Conservation (phyloP, 2,888 invertebrate species). For the Anticlea derivata region DNA sequence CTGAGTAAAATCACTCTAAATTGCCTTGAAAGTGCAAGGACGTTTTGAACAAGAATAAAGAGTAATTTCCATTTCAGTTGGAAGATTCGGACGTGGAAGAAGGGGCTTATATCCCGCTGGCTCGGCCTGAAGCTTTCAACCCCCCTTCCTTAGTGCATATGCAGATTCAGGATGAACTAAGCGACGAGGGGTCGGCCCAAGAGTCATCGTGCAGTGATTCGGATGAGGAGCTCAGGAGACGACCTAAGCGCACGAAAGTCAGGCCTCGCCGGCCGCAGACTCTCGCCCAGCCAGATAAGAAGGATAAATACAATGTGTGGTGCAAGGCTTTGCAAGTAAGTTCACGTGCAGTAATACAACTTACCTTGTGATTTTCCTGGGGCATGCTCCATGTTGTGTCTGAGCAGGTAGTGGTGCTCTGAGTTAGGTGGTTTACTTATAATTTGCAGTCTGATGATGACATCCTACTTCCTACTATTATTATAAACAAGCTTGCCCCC, state of each 20-base stretch:
- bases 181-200: constrained; percentile 80
- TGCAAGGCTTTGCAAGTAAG: constrained; percentile 80
- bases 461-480: too few species aligned
- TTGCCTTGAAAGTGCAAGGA: constrained; percentile 12
- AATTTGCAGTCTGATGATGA: too few species aligned
- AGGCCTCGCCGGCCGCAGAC: constrained; percentile 59
- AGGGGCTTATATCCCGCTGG: constrained; percentile 82
- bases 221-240: constrained; percentile 81
- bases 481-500: too few species aligned
- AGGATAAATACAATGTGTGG: constrained; percentile 92
- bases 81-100: constrained; percentile 80
- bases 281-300: constrained; percentile 70
- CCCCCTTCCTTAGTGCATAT: constrained; percentile 76
- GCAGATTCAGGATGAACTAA: constrained; percentile 85
- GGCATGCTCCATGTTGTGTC: too few species aligned
- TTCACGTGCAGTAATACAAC: not conserved
- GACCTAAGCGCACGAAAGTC: constrained; percentile 81
- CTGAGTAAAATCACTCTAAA: not conserved
- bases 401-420: too few species aligned
- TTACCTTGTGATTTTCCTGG: too few species aligned
- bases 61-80: constrained; percentile 55
- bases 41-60: not conserved
- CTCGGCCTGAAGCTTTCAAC: constrained; percentile 81
- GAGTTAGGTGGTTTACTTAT: too few species aligned
- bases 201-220: constrained; percentile 83